Evolutionary conservation across 1,140 invertebrate genomes (phyloP).

Genomic region (Condylostylus longicornis): DNA sequence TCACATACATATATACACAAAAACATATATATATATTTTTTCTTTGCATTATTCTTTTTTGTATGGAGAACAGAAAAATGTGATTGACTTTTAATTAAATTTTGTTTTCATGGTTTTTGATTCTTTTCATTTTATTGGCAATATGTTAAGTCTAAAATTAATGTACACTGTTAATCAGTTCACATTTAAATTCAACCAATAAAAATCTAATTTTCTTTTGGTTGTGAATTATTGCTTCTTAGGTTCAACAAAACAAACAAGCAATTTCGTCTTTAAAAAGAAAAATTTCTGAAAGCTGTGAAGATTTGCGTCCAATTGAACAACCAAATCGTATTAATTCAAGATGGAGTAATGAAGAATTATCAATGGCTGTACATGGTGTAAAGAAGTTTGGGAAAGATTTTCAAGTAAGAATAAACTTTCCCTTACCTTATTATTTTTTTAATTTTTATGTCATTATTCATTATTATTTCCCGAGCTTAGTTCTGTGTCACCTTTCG

Average conservation of each 20-base stretch:
- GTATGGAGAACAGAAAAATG: neutral
- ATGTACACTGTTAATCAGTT: no score
- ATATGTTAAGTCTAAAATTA: no score
- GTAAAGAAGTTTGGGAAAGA: slow-evolving; percentile 90
- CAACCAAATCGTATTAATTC: slow-evolving; percentile 61
- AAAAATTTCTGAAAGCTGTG: slow-evolving; percentile 55
- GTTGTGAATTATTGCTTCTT: slow-evolving; percentile 9
- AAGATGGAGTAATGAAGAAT: slow-evolving; percentile 85
- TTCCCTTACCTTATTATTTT: neutral
- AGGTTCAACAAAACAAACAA: slow-evolving; percentile 94
- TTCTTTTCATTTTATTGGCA: neutral
- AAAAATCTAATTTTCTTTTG: no score
- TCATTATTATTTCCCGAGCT: no score
- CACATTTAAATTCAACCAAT: no score
- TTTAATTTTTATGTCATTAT: neutral
- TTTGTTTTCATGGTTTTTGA: neutral
- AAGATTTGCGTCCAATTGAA: slow-evolving; percentile 53
- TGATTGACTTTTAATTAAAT: neutral
- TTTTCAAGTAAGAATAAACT: slow-evolving; percentile 48
- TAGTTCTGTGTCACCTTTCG: neutral
- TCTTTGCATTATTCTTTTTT: neutral
- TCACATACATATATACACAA: neutral
- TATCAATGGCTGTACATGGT: slow-evolving; percentile 79
- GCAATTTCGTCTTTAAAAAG: slow-evolving; percentile 70
- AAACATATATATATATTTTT: no score